A percentile compares a stretch with the other conserved stretches of the same genome.
Conservation (phyloP, 1,140 invertebrate genomes). For the Pogonus chalceus region DNA sequence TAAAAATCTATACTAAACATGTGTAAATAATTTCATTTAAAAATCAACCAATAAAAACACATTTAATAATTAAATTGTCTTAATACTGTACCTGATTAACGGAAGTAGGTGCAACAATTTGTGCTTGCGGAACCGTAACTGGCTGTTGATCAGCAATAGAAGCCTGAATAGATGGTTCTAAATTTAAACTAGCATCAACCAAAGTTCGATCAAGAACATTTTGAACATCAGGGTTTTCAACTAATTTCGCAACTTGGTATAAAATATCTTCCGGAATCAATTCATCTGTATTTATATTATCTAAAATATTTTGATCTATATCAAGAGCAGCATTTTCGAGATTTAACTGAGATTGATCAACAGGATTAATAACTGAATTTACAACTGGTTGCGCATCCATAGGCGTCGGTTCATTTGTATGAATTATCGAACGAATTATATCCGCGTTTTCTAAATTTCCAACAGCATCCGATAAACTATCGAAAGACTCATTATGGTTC, state of each 20-base stretch:
- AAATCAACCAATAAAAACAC: no score
- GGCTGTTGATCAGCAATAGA: slow-evolving; percentile 9
- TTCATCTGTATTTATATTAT: slow-evolving; percentile 43
- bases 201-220: slow-evolving; percentile 55
- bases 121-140: slow-evolving; percentile 13
- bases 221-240: slow-evolving; percentile 54
- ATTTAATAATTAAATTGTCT: no score
- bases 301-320: slow-evolving; percentile 36
- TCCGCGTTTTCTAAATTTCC: slow-evolving; percentile 10
- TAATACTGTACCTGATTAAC: slow-evolving; percentile 8
- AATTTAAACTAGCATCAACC: slow-evolving; percentile 35
- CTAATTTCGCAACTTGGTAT: slow-evolving; percentile 54
- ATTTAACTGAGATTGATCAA: slow-evolving; percentile 23
- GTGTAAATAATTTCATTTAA: no score
- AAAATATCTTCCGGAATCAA: slow-evolving; percentile 53
- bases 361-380: neutral
- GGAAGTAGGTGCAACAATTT: slow-evolving; percentile 18
- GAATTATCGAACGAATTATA: slow-evolving; percentile 11
- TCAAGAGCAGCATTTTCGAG: slow-evolving; percentile 26
- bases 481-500: slow-evolving; percentile 11
- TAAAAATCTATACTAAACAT: no score
- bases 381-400: slow-evolving; percentile 2
- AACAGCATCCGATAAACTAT: slow-evolving; percentile 8
- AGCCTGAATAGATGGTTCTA: slow-evolving; percentile 21
- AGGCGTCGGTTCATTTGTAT: slow-evolving; percentile 6